These are phyloP conservation scores for Sebastes iracundus DNA, from an alignment of 2,797 vertebrate genomes.

Conservation along the genomic window DNA sequence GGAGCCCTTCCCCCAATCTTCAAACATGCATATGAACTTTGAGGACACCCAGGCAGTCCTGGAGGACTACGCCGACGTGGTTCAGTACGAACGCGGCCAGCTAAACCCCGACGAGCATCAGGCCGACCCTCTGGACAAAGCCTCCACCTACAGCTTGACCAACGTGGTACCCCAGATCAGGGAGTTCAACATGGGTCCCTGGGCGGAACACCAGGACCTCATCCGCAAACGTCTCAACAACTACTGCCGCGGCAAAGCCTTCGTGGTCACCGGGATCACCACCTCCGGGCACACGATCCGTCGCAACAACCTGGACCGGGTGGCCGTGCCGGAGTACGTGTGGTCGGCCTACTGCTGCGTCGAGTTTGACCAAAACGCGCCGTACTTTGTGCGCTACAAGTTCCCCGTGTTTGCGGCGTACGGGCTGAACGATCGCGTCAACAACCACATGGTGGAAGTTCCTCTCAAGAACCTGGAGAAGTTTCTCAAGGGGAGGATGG, in stretches of 20 bases:
- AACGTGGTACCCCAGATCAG: constrained; percentile 78
- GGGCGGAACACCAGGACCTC: constrained; percentile 68
- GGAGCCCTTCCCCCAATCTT: constrained; percentile 78
- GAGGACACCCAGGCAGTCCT: constrained; percentile 79
- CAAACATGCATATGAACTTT: constrained; percentile 79
- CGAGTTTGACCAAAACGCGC: constrained; percentile 77
- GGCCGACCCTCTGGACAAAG: constrained; percentile 76
- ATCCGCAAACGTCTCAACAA: constrained; percentile 81
- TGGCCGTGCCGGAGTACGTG: constrained; percentile 78
- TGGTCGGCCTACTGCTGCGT: constrained; percentile 83
- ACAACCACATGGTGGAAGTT: constrained; percentile 79
- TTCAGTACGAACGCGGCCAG: constrained; percentile 77
- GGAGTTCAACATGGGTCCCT: constrained; percentile 76
- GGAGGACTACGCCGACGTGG: constrained; percentile 76
- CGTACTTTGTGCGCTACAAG: constrained; percentile 80
- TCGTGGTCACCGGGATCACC: constrained; percentile 75
- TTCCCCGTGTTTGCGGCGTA: constrained; percentile 78
- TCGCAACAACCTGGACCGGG: constrained; percentile 74
- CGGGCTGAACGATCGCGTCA: constrained; percentile 74
- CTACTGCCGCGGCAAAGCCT: constrained; percentile 77
- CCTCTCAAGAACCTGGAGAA: constrained; percentile 80
- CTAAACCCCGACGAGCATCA: constrained; percentile 79
- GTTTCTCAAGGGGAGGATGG: constrained; percentile 78
- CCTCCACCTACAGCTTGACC: constrained; percentile 78
- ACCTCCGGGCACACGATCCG: constrained; percentile 78